These are phyloP conservation scores for Pygmarrhopalites habei DNA, from an alignment of 1,140 invertebrate genomes.

Conservation along the genomic window DNA sequence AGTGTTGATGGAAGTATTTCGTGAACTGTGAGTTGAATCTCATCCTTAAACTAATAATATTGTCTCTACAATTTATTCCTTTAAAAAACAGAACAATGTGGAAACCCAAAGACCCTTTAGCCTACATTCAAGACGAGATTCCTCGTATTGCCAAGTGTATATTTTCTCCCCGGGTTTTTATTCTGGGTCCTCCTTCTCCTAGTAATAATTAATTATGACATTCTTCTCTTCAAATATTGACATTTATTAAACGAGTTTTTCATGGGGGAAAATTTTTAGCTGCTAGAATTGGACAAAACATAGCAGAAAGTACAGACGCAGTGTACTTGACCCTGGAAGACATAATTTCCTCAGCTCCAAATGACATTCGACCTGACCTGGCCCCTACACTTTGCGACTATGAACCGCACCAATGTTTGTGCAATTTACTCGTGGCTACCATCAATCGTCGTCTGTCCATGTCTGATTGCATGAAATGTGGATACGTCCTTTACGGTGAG, in stretches of 20 bases:
- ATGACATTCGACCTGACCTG: background rate
- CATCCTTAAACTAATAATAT: too few relatives aligned
- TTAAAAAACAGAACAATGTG: too few relatives aligned
- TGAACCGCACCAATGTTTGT: conserved; percentile 12
- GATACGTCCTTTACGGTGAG: conserved; percentile 32
- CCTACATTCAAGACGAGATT: conserved; percentile 30
- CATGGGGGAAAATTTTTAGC: background rate
- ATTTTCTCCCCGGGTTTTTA: conserved; percentile 28
- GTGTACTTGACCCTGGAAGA: conserved; percentile 24
- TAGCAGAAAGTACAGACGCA: conserved; percentile 22
- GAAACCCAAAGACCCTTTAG: conserved; percentile 29
- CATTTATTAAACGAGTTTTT: background rate
- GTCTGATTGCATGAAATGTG: conserved; percentile 23
- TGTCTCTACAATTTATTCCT: too few relatives aligned
- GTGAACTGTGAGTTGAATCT: too few relatives aligned
- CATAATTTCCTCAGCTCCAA: conserved; percentile 13
- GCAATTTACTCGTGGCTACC: conserved; percentile 17
- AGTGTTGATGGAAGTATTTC: conserved; percentile 26
- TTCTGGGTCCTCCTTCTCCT: conserved; percentile 23
- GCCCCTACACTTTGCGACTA: background rate
- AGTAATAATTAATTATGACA: background rate
- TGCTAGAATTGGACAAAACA: conserved; percentile 11
- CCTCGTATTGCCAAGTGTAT: conserved; percentile 16
- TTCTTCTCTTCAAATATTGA: background rate
- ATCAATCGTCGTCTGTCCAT: conserved; percentile 14